Conservation (phyloP, 1,140 invertebrate genomes). For the Bombyx mandarina region DNA sequence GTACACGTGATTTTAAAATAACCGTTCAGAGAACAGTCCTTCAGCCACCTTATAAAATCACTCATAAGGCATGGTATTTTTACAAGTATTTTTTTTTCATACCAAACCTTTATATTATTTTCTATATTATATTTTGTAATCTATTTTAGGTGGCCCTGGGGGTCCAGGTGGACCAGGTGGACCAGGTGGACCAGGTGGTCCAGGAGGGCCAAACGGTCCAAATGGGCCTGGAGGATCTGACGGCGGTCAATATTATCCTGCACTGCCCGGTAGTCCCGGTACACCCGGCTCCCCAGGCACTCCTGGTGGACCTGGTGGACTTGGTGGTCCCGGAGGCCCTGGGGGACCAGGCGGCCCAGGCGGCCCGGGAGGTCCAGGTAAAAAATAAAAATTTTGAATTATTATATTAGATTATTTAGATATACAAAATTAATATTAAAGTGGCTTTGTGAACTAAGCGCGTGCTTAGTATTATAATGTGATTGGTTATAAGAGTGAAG, state of each 20-base stretch:
- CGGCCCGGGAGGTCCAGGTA: constrained; percentile 19
- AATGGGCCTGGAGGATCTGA: constrained; percentile 14
- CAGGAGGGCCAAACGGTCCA: constrained; percentile 15
- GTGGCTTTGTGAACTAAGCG: not conserved
- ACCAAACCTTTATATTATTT: not conserved
- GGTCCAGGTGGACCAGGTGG: constrained; percentile 7
- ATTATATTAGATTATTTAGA: not conserved
- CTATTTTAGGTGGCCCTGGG: constrained; percentile 2
- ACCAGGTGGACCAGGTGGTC: constrained; percentile 7
- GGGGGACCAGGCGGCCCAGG: constrained; percentile 15
- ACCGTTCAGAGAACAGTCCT: too few species aligned
- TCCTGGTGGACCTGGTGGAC: constrained; percentile 15
- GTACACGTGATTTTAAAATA: too few species aligned
- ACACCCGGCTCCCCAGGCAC: constrained; percentile 17
- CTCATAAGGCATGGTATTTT: not conserved
- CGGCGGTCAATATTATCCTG: constrained; percentile 7
- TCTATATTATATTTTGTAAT: not conserved
- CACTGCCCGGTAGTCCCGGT: constrained; percentile 15
- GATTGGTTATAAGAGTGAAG: too few species aligned
- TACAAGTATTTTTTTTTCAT: not conserved
- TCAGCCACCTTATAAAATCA: too few species aligned
- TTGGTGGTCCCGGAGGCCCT: constrained; percentile 25
- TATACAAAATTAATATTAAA: not conserved
- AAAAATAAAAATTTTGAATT: not conserved
- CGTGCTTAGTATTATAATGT: not conserved